A percentile compares a stretch with the other conserved stretches of the same genome.
Conservation (phyloP, 2,113 vertebrate species). For the Mungos mungo region DNA sequence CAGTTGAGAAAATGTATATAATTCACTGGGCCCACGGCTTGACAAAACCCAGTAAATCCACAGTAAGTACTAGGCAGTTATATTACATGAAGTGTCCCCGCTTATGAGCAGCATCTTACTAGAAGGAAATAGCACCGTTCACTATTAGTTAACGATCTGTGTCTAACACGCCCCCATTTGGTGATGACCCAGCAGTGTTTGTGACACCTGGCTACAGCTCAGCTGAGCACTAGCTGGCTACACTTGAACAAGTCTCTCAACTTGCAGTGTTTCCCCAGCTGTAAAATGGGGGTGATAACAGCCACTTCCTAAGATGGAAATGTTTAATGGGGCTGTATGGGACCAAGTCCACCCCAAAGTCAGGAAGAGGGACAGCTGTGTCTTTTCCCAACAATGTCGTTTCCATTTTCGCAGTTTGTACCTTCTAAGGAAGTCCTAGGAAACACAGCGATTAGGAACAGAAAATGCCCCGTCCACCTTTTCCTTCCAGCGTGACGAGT, state of each 20-base stretch:
- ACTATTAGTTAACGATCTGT: not conserved
- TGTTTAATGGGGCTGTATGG: not conserved
- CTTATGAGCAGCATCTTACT: not conserved
- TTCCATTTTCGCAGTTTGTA: constrained; percentile 39
- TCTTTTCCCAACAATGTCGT: not conserved
- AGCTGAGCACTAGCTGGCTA: not conserved
- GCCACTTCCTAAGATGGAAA: not conserved
- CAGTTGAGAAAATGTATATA: not conserved
- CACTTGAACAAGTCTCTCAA: not conserved
- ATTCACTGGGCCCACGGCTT: constrained; percentile 21
- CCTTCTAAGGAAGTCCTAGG: not conserved
- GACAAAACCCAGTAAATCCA: not conserved
- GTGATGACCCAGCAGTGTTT: not conserved
- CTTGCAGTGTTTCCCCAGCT: not conserved
- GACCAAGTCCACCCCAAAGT: not conserved
- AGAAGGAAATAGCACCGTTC: not conserved
- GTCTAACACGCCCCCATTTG: not conserved
- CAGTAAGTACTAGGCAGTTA: not conserved
- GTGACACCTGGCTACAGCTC: not conserved
- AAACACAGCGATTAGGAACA: not conserved
- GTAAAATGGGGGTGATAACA: not conserved
- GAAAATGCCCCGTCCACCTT: not conserved
- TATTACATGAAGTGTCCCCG: not conserved
- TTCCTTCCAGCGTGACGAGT: not conserved
- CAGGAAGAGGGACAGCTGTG: not conserved